A percentile compares a stretch with the other conserved stretches of the same genome.
phyloP scores from a whole-genome alignment of 2,888 invertebrate genomes.

The Drosophila nr. fundita region DNA sequence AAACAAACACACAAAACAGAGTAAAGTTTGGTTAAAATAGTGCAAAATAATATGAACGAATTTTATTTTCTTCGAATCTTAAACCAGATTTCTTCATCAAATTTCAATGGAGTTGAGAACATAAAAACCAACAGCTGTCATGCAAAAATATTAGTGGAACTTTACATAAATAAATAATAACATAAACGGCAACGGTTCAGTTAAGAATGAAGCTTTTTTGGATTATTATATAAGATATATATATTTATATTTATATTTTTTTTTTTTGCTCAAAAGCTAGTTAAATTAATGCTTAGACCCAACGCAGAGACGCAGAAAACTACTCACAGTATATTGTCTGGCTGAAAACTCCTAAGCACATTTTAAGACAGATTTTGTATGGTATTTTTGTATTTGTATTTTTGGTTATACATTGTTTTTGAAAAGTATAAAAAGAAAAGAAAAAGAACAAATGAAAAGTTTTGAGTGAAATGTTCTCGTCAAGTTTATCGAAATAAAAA shows the following conservation, averaged over 20 bases:
- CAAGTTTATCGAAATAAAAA: constrained; percentile 29
- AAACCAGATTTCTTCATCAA: neutral
- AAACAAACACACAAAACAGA: constrained; percentile 8
- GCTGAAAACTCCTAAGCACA: constrained; percentile 84
- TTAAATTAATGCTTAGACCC: constrained; percentile 37
- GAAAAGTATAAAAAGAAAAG: constrained; percentile 70
- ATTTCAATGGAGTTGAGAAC: neutral
- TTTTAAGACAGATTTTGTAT: constrained; percentile 69
- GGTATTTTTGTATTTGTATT: constrained; percentile 48
- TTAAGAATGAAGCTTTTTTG: constrained; percentile 9
- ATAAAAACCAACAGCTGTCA: constrained; percentile 13
- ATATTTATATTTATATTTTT: neutral
- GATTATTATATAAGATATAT: constrained; percentile 12
- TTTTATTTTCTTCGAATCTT: constrained; percentile 1
- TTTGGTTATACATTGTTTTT: constrained; percentile 28
- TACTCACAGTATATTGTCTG: constrained; percentile 85
- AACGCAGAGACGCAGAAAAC: constrained; percentile 45
- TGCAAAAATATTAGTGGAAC: constrained; percentile 38
- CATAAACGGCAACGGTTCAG: constrained; percentile 20
- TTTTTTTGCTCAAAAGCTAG: constrained; percentile 29
- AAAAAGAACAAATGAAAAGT: constrained; percentile 69
- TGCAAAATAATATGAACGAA: constrained; percentile 8
- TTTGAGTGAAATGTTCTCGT: constrained; percentile 54
- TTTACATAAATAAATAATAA: constrained; percentile 10
- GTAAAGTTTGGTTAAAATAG: constrained; percentile 10